phyloP scores from a whole-genome alignment of 2,113 vertebrate species.

The Coptodon rendalli region DNA sequence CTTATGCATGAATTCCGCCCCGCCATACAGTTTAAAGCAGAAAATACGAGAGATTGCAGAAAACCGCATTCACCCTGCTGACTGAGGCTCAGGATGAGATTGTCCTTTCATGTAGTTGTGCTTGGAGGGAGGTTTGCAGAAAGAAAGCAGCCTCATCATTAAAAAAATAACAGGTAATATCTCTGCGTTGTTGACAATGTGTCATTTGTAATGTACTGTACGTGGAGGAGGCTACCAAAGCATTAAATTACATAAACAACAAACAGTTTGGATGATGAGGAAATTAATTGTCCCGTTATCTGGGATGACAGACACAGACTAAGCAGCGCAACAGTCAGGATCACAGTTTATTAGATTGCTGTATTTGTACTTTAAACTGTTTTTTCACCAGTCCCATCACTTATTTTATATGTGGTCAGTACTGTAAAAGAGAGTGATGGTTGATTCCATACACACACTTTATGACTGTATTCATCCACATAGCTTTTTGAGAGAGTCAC shows the following conservation, averaged over 20 bases:
- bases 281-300: background rate
- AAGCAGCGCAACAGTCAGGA: background rate
- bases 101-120: background rate
- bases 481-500: background rate
- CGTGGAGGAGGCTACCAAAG: background rate
- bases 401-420: background rate
- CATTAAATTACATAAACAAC: background rate
- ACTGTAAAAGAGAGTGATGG: background rate
- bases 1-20: conserved; percentile 4
- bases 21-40: background rate
- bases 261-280: background rate
- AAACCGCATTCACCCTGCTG: background rate
- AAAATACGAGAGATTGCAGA: background rate
- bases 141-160: background rate
- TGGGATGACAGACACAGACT: background rate
- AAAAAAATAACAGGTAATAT: background rate
- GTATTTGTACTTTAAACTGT: background rate
- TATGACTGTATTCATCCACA: background rate
- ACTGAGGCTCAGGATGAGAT: background rate
- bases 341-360: background rate
- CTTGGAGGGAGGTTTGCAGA: background rate
- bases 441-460: background rate
- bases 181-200: background rate
- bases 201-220: background rate
- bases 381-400: background rate